phyloP scores from a whole-genome alignment of 2,113 vertebrate species.

The Ceyx cyanopectus region DNA sequence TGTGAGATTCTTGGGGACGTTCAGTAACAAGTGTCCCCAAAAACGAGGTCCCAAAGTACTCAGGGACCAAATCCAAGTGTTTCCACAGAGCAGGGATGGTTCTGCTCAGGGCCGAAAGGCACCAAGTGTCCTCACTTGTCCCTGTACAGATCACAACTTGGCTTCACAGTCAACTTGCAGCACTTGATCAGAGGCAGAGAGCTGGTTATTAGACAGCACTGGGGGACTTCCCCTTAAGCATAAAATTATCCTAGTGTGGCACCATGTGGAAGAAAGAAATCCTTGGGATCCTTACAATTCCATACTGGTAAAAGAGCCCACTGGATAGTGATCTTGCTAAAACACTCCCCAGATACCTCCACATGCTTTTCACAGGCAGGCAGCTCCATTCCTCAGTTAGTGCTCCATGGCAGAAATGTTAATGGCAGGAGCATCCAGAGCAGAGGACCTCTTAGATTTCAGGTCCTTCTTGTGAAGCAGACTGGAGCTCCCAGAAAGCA shows the following conservation, averaged over 20 bases:
- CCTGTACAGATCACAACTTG: background rate
- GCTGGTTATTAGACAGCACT: background rate
- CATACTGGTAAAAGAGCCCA: background rate
- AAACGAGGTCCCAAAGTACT: accelerated
- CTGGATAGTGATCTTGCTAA: background rate
- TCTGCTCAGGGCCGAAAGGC: background rate
- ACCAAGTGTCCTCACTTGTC: background rate
- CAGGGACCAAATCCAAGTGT: background rate
- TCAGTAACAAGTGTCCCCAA: background rate
- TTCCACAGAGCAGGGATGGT: background rate
- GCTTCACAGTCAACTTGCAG: background rate
- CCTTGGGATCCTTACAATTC: background rate
- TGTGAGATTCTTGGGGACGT: background rate
- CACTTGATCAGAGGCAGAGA: background rate
- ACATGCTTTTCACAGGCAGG: background rate
- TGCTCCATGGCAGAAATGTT: background rate
- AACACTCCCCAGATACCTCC: background rate
- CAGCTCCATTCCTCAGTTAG: background rate
- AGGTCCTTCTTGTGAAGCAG: background rate
- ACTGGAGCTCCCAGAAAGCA: background rate
- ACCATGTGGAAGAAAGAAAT: background rate
- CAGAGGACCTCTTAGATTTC: background rate
- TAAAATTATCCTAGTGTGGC: background rate
- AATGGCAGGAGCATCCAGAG: background rate
- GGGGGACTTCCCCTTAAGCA: background rate